These are phyloP conservation scores for Virgularia gustaviana DNA, from an alignment of 92 coral and sea anemone genomes.

Conservation along the genomic window DNA sequence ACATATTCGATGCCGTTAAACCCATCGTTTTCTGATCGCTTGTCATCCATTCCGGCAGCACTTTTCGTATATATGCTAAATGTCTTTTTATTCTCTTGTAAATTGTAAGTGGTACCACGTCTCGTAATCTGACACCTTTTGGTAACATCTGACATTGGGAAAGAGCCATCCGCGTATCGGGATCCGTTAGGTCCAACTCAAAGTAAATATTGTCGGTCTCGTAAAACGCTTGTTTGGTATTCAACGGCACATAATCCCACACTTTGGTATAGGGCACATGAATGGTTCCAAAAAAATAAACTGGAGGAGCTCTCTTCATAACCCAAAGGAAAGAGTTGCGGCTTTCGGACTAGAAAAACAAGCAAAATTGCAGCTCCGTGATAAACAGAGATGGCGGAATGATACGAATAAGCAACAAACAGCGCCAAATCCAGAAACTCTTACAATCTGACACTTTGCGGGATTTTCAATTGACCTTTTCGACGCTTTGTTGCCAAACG, in stretches of 20 bases:
- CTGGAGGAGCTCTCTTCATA: constrained; percentile 73
- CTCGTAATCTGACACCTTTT: constrained; percentile 56
- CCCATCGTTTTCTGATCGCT: constrained; percentile 47
- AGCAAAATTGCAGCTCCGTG: no score
- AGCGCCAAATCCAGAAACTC: no score
- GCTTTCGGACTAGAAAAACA: constrained; percentile 48
- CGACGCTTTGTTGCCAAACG: neutral
- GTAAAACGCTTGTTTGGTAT: constrained; percentile 81
- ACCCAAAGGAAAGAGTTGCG: constrained; percentile 86
- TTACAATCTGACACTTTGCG: constrained; percentile 9
- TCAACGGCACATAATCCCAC: constrained; percentile 87
- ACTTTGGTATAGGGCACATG: constrained; percentile 92
- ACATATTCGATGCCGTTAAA: constrained; percentile 64
- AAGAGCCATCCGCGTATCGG: constrained; percentile 59
- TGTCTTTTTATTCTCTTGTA: constrained; percentile 69
- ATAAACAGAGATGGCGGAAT: no score
- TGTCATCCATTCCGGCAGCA: constrained; percentile 69
- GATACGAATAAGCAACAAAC: no score
- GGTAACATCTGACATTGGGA: constrained; percentile 81
- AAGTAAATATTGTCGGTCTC: constrained; percentile 78
- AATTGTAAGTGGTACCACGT: constrained; percentile 61
- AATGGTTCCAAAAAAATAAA: constrained; percentile 85
- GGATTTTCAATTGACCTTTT: constrained; percentile 5
- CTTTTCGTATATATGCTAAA: constrained; percentile 66
- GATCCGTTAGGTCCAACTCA: constrained; percentile 77